Percentiles rank a stretch among this genome's conserved stretches.
Conservation (phyloP, 2,113 vertebrate genomes). For the Apeltes quadracus region DNA sequence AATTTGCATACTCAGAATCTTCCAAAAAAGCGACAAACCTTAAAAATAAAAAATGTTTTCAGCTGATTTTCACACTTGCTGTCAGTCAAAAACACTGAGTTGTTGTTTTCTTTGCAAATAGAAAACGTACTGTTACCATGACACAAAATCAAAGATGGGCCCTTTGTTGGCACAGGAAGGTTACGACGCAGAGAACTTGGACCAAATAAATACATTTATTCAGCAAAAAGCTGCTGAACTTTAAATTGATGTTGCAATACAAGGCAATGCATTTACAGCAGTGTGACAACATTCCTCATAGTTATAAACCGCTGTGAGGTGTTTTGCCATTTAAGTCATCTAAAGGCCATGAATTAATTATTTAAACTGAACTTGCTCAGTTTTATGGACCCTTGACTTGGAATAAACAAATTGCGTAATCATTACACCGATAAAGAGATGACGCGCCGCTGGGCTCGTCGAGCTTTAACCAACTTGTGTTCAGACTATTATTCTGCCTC, state of each 20-base stretch:
- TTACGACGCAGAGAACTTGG: neutral
- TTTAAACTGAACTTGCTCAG: neutral
- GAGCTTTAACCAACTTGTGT: neutral
- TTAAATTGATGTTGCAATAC: neutral
- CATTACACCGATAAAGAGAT: neutral
- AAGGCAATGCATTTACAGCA: neutral
- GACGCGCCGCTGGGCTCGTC: too few species aligned
- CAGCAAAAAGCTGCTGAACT: neutral
- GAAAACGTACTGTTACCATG: neutral
- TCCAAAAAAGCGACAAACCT: neutral
- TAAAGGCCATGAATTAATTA: neutral
- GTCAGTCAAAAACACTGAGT: neutral
- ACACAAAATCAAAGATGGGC: neutral
- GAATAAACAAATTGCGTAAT: neutral
- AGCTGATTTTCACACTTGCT: neutral
- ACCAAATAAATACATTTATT: neutral
- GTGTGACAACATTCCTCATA: neutral
- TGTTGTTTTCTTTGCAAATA: conserved; percentile 3
- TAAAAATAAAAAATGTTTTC: neutral
- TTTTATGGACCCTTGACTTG: neutral
- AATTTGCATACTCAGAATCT: neutral
- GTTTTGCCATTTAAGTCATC: neutral
- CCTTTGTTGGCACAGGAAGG: neutral
- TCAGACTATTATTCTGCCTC: neutral
- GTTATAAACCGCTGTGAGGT: neutral